phyloP scores from a whole-genome alignment of 2,888 invertebrate species.

The Dichetophora obliterata region DNA sequence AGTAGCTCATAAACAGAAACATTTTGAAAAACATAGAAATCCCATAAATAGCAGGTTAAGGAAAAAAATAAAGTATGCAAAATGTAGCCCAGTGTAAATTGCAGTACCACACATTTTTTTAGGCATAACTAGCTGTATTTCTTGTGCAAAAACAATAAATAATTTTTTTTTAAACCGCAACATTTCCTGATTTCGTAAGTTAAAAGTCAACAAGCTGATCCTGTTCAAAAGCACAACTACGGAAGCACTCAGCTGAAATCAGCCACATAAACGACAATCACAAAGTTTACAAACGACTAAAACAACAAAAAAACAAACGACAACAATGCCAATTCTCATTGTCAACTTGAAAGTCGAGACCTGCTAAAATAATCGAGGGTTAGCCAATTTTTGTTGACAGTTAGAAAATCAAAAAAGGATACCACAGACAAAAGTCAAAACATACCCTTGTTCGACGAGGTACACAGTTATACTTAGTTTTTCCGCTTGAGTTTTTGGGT shows the following conservation, averaged over 20 bases:
- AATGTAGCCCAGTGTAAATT: neutral
- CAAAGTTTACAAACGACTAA: neutral
- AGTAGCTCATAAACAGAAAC: neutral
- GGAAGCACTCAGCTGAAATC: too few relatives aligned
- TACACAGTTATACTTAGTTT: neutral
- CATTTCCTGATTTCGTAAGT: too few relatives aligned
- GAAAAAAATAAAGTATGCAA: neutral
- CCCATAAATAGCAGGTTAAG: neutral
- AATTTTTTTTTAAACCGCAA: too few relatives aligned
- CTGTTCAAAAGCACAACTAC: too few relatives aligned
- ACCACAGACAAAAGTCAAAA: neutral
- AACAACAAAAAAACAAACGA: neutral
- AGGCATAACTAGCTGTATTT: neutral
- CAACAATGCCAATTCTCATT: neutral
- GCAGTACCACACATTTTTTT: neutral
- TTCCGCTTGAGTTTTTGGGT: conserved; percentile 9
- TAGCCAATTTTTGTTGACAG: neutral
- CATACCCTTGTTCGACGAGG: neutral
- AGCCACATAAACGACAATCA: too few relatives aligned
- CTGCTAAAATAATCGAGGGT: neutral
- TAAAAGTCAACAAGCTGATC: too few relatives aligned
- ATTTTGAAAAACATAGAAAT: neutral
- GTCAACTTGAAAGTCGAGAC: conserved; percentile 12
- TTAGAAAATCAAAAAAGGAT: neutral
- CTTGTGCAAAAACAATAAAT: neutral